Percentiles rank a stretch among this genome's conserved stretches.
Conservation (phyloP, 2,797 vertebrate species). For the Peromyscus eremicus region DNA sequence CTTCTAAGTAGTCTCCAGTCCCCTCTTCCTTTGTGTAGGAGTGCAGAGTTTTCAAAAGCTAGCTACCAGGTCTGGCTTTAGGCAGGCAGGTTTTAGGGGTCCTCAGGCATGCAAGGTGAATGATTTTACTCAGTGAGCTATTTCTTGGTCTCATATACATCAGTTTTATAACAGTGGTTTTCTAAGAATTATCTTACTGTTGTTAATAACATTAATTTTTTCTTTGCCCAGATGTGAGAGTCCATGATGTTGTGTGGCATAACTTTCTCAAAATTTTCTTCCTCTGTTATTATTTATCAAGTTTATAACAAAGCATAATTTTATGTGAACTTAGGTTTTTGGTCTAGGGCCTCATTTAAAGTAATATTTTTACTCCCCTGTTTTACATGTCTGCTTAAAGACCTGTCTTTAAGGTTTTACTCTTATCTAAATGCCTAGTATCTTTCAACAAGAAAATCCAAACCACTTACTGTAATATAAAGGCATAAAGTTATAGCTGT, state of each 20-base stretch:
- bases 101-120: background rate
- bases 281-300: background rate
- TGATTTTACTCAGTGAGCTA: background rate
- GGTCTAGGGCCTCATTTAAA: background rate
- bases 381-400: background rate
- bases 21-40: background rate
- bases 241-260: background rate
- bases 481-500: background rate
- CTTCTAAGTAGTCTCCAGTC: no score
- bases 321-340: background rate
- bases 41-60: background rate
- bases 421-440: background rate
- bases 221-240: background rate
- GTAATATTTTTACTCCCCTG: background rate
- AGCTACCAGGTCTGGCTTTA: background rate
- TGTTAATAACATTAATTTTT: background rate
- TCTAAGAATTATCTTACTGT: background rate
- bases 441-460: background rate
- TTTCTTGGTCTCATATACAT: background rate
- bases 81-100: rapidly evolving
- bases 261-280: background rate
- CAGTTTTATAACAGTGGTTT: background rate
- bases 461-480: background rate
- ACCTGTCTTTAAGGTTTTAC: background rate
- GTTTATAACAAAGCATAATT: background rate